Base-by-base conservation (phyloP, 2,797 vertebrate genomes). In the Gambelia wislizenii region DNA sequence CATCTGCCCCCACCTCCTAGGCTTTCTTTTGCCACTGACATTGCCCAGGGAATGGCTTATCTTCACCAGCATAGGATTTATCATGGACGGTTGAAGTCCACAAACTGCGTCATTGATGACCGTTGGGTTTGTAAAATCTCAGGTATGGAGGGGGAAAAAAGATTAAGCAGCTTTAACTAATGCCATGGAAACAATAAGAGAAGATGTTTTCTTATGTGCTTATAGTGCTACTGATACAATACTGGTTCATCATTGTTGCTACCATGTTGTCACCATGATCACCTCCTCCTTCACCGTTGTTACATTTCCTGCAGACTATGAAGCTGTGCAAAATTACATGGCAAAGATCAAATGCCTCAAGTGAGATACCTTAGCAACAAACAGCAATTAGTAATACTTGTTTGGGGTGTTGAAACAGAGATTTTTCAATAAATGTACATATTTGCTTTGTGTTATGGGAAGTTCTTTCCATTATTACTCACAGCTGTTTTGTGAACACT, bases 101-200 rank as follows among this genome's bases (percentile, higher is more conserved):
- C 92, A 2, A 98, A 98, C 95, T 98, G 97, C 85, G 98, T 98
- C 7, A 95, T 98, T 69, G 98, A 98, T 83, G 98, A 98, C 92
- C 96, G 97, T 87, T 98, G 98, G 98, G 97, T 98, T 93, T 98
- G 97, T 95, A 98, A 98, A 95, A 98, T 98, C 93, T 96, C 98
- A 96, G 98, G 98, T 97, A 94, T 91, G 91, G 1, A 82, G 22
- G 30, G 30, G 13, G 77, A 77, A 1, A 64, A 54, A 61, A 64
- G 10, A 33, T 49, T 10, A 59, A 77, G 27, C 42, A 36, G 20
- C 6, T 87, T 44, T 9, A 1, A n/a, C 27, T 36, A n/a, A 30
- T 61, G 9, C 9, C 9, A 76, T 44, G 47, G 16, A 72, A 56
- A 70, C 14, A 44, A 42, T 42, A n/a, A 9, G 5, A 78, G 22